These are phyloP conservation scores for Holothuria leucospilota DNA, from an alignment of 53 echinoderm and acorn worm genomes.

Conservation along the genomic window DNA sequence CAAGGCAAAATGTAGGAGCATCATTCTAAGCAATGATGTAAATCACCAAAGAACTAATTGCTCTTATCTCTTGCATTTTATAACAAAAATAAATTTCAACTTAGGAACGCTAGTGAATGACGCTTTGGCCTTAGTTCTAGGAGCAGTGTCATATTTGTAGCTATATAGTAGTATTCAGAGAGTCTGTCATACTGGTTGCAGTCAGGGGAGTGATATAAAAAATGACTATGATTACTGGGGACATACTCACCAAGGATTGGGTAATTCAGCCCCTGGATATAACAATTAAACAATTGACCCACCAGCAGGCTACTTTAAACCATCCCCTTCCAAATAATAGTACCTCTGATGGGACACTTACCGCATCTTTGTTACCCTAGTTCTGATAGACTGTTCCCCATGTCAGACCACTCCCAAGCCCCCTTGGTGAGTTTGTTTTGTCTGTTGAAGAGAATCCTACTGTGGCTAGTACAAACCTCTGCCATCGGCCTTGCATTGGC, in stretches of 20 bases:
- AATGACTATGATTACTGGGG: conserved; percentile 13
- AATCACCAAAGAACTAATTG: too few species aligned
- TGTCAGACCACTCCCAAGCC: neutral
- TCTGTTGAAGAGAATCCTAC: conserved; percentile 27
- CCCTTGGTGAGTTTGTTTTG: conserved; percentile 40
- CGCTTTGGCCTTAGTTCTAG: too few species aligned
- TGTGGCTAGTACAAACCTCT: neutral
- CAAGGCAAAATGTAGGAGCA: too few species aligned
- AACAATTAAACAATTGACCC: conserved; percentile 48
- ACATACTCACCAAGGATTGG: conserved; percentile 14
- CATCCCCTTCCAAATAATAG: neutral
- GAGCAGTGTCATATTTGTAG: too few species aligned
- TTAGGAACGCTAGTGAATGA: too few species aligned
- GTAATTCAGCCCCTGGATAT: conserved; percentile 20
- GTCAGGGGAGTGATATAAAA: neutral
- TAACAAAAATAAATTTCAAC: too few species aligned
- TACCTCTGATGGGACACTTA: neutral
- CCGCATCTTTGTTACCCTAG: conserved; percentile 28
- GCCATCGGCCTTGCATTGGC: neutral
- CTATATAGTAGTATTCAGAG: too few species aligned
- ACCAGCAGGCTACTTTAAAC: conserved; percentile 8
- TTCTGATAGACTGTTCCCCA: conserved; percentile 24
- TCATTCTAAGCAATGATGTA: too few species aligned
- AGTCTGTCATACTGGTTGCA: too few species aligned
- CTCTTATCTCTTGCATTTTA: too few species aligned